Conservation (phyloP, 1,140 invertebrate species). For the Phenacoccus solenopsis region DNA sequence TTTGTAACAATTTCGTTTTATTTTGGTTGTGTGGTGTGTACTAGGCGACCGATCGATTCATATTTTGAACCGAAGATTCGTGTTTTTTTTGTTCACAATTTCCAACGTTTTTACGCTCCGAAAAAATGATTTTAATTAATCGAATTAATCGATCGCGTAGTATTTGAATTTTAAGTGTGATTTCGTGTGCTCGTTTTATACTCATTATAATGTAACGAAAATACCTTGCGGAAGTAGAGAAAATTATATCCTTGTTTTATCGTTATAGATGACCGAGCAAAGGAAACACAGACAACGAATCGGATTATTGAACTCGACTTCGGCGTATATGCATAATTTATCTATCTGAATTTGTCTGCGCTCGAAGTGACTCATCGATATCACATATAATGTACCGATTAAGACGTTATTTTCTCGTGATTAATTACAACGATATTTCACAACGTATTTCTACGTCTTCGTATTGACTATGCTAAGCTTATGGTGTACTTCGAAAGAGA, state of each 20-base stretch:
- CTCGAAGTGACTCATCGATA: not conserved
- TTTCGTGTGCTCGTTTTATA: not conserved
- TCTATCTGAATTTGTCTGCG: not conserved
- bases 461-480: too few species aligned
- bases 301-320: constrained; percentile 65
- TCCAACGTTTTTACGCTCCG: too few species aligned
- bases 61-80: too few species aligned
- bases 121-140: not conserved
- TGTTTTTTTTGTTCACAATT: too few species aligned
- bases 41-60: too few species aligned
- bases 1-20: too few species aligned
- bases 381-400: too few species aligned
- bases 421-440: too few species aligned
- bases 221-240: not conserved
- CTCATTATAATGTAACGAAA: not conserved
- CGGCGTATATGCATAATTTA: constrained; percentile 44
- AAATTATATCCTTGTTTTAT: constrained; percentile 20
- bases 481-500: too few species aligned
- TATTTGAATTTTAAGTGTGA: not conserved
- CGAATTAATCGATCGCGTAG: not conserved
- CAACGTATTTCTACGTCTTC: too few species aligned
- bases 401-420: too few species aligned
- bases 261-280: constrained; percentile 76
- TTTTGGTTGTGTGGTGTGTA: too few species aligned
- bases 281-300: constrained; percentile 84